Base-by-base conservation (phyloP, 2,113 vertebrate genomes). In the Mirza zaza region DNA sequence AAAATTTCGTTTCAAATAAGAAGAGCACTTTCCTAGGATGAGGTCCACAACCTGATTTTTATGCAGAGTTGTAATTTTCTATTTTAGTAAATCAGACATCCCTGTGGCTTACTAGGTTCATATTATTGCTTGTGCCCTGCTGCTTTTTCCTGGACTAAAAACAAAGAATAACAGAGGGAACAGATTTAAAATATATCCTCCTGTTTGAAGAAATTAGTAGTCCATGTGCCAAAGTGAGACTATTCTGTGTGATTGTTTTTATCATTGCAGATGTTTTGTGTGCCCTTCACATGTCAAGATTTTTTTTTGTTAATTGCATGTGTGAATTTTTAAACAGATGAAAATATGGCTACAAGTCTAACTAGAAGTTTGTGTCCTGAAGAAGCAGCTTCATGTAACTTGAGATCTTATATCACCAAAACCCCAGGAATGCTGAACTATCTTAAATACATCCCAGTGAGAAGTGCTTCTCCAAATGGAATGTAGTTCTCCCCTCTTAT, bases 51-150 rank as follows among this genome's bases (percentile, higher is more conserved):
- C 89, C 70, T 90, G 97, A 97, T 95, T 97, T 95, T 97, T 97
- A 94, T 68, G 88, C 93, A 98, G 97, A 97, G 97, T 96, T 98
- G 93, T 98, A 98, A 98, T 99, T 99, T 98, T 98, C 98, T 99
- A 98, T 99, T 99, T 98, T 97, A 97, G 98, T 98, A 97, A 96
- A 94, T 98, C 98, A 98, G 98, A 98, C 98, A 97, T 98, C 96
- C 98, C 97, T 98, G 98, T 95, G 98, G 98, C 97, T 98, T 98
- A 93, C 85, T 96, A 98, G 96, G 97, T 96, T 98, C 86, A 94
- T 93, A 98, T 98, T 98, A 98, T 79, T 97, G 91, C 92, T 92
- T 97, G 91, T 87, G n/a, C 1, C 84, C 52, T 97, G 93, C 90
- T 94, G 12, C 68, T 96, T 88, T 97, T 97, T 93, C 91, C 59